Evolutionary conservation across 1,140 invertebrate genomes (phyloP), one percentile per base, ranked within the genome.

Genomic region (Eriosoma lanigerum): DNA sequence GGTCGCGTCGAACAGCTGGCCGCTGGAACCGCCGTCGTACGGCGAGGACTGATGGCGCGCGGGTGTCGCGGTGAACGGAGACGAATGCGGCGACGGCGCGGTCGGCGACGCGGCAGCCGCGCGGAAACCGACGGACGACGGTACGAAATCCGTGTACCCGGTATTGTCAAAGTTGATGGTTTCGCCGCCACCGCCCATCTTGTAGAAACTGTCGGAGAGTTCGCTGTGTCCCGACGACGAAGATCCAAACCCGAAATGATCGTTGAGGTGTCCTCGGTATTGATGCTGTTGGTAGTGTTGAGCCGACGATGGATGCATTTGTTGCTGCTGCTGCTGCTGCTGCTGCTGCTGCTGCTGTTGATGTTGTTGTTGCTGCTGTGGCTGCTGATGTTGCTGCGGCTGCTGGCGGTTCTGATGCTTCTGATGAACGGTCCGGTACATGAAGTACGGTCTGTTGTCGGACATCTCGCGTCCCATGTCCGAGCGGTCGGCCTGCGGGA

Each of bases 131-230:
- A 9, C 0, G 13, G 52, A 46, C 6, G 52, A 24, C 38, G 75
- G 75, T 19, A 29, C 75, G 10, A 78, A 78, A 12, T 78, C 56
- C 1, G 75, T 78, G 56, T 62, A 78, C 13, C 56, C 75, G 9
- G 32, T 29, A 3, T n/a, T 10, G n/a, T 78, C 75, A 8, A 78
- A 78, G n/a, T 32, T 75, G 0, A 75, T n/a, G 9, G 8, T 75
- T 5, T 38, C 72, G 4, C 72, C 70, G 3, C 26, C n/a, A 0
- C 26, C 26, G 1, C 29, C 19, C 19, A n/a, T 5, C 13, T 80
- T 62, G 17, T 70, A 62, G 15, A 29, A 58, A 32, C 21, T 17
- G 24, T 80, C 32, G 0, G 78, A 38, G n/a, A 17, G 24, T 8
- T 75, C 54, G 8, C 21, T 44, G 26, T 26, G 6, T n/a, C 32